These are phyloP conservation scores for Bothrops jararaca DNA, from an alignment of 2,113 vertebrate species.

Conservation along the genomic window DNA sequence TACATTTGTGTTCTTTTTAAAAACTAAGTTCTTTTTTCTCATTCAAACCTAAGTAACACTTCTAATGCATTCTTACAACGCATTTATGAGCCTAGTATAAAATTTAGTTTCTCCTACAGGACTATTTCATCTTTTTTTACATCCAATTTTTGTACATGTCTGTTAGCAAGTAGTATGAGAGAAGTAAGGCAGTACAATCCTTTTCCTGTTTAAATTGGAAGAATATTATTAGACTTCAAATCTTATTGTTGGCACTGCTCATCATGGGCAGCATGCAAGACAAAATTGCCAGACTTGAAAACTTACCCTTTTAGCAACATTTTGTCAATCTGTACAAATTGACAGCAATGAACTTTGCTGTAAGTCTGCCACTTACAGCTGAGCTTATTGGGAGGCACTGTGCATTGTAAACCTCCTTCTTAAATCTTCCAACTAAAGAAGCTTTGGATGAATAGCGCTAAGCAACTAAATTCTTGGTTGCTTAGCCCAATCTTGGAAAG, in stretches of 20 bases:
- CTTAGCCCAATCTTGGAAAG: constrained; percentile 25
- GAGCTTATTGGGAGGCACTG: not conserved
- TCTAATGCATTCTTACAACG: not conserved
- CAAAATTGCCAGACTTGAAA: not conserved
- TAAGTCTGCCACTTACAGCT: not conserved
- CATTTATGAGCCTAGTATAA: not conserved
- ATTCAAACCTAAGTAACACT: not conserved
- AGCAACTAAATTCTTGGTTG: constrained; percentile 35
- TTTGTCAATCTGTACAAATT: not conserved
- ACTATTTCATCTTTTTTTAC: not conserved
- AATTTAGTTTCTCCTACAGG: not conserved
- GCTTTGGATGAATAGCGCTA: constrained; percentile 28
- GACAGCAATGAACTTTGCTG: not conserved
- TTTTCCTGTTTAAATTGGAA: not conserved
- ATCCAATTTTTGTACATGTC: not conserved
- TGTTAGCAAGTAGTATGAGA: not conserved
- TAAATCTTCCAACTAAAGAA: constrained; percentile 25
- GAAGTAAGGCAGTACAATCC: not conserved
- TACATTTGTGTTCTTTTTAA: not conserved
- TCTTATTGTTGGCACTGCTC: not conserved
- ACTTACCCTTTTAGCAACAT: not conserved
- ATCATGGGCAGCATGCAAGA: not conserved
- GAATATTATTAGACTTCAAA: not conserved
- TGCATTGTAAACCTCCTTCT: not conserved
- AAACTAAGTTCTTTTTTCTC: not conserved